Percentiles rank a stretch among this genome's conserved stretches.
Evolutionary conservation across 2,888 invertebrate species (phyloP).

Genomic region (Lasioglossum vierecki): DNA sequence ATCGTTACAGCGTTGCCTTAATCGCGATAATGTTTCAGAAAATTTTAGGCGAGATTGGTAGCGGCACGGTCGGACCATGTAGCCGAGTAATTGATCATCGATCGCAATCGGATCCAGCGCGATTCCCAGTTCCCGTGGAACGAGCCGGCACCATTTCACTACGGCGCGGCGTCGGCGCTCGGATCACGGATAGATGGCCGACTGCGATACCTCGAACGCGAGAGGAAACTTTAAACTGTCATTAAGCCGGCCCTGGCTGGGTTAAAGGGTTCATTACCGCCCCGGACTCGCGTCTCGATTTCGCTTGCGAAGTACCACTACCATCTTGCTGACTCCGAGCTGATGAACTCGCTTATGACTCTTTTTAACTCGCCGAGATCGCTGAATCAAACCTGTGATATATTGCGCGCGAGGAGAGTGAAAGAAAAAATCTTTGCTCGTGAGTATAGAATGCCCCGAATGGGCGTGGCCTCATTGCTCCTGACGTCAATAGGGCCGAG

Average conservation of each 20-base stretch:
- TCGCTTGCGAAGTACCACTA: conserved; percentile 41
- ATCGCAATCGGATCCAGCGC: conserved; percentile 49
- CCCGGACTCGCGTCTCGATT: conserved; percentile 60
- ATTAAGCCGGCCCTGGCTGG: conserved; percentile 64
- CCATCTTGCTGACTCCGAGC: conserved; percentile 51
- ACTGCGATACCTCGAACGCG: conserved; percentile 65
- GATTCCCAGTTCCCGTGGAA: conserved; percentile 54
- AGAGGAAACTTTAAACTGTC: conserved; percentile 73
- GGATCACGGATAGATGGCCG: conserved; percentile 64
- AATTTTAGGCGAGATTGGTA: conserved; percentile 11
- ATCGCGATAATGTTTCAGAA: neutral
- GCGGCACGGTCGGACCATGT: conserved; percentile 21
- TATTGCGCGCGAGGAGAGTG: neutral
- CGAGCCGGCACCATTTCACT: conserved; percentile 34
- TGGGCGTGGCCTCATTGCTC: neutral
- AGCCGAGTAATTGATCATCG: conserved; percentile 64
- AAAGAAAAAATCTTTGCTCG: neutral
- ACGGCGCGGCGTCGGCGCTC: conserved; percentile 44
- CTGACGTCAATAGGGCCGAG: neutral
- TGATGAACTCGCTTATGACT: conserved; percentile 55
- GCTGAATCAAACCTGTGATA: neutral
- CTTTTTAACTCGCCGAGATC: neutral
- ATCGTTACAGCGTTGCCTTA: neutral
- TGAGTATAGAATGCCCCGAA: neutral
- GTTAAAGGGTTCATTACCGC: conserved; percentile 71